These are phyloP conservation scores for Parnassius orleans DNA, from an alignment of 2,888 invertebrate genomes.

Conservation along the genomic window DNA sequence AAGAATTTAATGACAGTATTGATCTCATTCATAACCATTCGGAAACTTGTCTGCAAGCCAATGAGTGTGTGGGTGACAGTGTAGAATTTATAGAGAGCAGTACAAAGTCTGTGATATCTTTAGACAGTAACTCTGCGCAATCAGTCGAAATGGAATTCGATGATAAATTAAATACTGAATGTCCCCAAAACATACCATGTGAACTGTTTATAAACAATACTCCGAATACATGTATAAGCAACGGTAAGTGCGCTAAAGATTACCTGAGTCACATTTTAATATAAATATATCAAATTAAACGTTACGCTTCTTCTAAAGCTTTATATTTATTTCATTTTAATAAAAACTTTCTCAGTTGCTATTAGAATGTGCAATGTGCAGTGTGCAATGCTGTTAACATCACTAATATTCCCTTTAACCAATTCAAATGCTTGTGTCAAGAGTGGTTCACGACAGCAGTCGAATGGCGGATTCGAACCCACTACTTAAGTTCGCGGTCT, in stretches of 20 bases:
- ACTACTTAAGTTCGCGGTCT: too few species aligned
- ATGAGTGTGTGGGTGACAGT: constrained; percentile 60
- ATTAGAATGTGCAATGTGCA: too few species aligned
- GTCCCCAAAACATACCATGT: background rate
- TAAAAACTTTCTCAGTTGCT: too few species aligned
- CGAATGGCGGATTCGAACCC: too few species aligned
- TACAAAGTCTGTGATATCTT: constrained; percentile 48
- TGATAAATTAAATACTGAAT: background rate
- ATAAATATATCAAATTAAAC: too few species aligned
- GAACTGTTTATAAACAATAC: background rate
- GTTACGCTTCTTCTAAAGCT: too few species aligned
- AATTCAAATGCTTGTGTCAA: too few species aligned
- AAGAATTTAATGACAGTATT: constrained; percentile 46
- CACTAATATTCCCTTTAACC: too few species aligned
- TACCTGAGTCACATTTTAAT: too few species aligned
- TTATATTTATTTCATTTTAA: too few species aligned
- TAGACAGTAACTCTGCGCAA: constrained; percentile 43
- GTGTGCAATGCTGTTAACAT: too few species aligned
- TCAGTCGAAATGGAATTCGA: constrained; percentile 27
- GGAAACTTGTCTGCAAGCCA: constrained; percentile 62
- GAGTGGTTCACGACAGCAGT: too few species aligned
- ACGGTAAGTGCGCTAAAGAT: constrained; percentile 13
- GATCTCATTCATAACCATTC: constrained; percentile 73
- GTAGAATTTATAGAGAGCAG: constrained; percentile 53
- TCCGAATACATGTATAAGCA: constrained; percentile 28